Evolutionary conservation across 2,797 vertebrate genomes (phyloP), one percentile per base, ranked within the genome.

Genomic region (Danio kyathit): DNA sequence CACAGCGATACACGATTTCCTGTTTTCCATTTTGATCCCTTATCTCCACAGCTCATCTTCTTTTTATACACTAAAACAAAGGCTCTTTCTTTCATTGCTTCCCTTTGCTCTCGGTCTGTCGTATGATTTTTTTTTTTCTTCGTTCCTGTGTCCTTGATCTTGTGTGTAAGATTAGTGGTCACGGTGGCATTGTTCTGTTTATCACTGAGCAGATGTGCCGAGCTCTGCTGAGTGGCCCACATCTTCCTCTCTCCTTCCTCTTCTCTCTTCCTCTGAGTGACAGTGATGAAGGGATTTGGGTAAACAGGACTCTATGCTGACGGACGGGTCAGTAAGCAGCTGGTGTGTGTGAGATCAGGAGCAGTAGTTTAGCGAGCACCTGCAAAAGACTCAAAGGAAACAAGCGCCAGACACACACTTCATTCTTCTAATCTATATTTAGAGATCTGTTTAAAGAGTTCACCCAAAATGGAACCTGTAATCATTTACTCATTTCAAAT

Each of bases 41-140:
- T 13, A 84, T 72, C 76, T 65, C 17, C 38, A 10, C 41, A 13
- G 17, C 69, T 52, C 10, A 17, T 79, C 49, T 85, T 80, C 19
- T 64, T 85, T 56, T 17, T 77, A 69, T 77, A 83, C 11, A 56
- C 72, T 77, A 76, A 85, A 77, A 83, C 78, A 81, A 76, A 78
- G 79, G 59, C 14, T 61, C 29, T 81, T 66, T 79, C 84, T 75
- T 82, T 86, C 79, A 80, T 74, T 81, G 54, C 78, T 79, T 57
- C 72, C 70, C 71, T 17, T 40, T 7, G 7, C 43, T 57, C 64
- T 80, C 44, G 76, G 46, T 84, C 82, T 59, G 43, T 66, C 48
- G 48, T 54, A 17, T 7, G 83, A 83, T 87, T 86, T 73, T 64
- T 73, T 57, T 48, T 29, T 29, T 29, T 29, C 29, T 29, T 29